Evolutionary conservation across 2,888 invertebrate genomes (phyloP), one percentile per base, ranked within the genome.

Genomic region (Tipula helvola): DNA sequence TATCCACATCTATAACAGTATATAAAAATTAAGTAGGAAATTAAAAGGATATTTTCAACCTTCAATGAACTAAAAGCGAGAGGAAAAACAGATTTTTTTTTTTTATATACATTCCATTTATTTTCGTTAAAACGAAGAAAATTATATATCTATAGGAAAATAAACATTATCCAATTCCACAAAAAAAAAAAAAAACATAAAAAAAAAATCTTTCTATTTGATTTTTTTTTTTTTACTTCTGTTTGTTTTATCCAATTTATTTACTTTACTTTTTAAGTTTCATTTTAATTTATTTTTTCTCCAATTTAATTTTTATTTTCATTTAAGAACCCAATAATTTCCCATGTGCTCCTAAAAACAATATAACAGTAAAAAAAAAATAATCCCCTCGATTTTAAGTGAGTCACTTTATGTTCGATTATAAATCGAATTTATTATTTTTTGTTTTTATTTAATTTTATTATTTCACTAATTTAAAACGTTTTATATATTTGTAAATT

Each of bases 241-340:
- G 92, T 92, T 92, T 92, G 92, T 92, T 92, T 92, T 92, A 92
- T 92, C 92, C 92, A 92, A 83, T 92, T 92, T 90, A 92, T 93
- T 71, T 71, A 71, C 10, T 71, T 71, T 71, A 92, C 92, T 92
- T 93, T 92, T 92, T 92, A n/a, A 16, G 16, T 0, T 84, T 84
- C 39, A n/a, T 16, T 84, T 84, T 16, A 39, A 39, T 39, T 84
- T 92, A 92, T 90, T 92, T 92, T 92, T 91, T 91, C 89, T 91
- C 90, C 90, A 89, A 71, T 28, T 52, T 52, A 10, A 91, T 92
- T 90, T 92, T 91, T 91, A 93, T 90, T 91, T 90, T 91, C 89
- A 92, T 92, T 91, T 90, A 89, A 92, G 92, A 16, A 84, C 41
- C 44, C 85, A 36, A 42, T 42, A 42, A 85, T 44, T 85, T 42